A percentile compares a stretch with the other conserved stretches of the same genome.
Evolutionary conservation across 1,140 invertebrate genomes (phyloP).

Genomic region (Sinonovacula constricta): DNA sequence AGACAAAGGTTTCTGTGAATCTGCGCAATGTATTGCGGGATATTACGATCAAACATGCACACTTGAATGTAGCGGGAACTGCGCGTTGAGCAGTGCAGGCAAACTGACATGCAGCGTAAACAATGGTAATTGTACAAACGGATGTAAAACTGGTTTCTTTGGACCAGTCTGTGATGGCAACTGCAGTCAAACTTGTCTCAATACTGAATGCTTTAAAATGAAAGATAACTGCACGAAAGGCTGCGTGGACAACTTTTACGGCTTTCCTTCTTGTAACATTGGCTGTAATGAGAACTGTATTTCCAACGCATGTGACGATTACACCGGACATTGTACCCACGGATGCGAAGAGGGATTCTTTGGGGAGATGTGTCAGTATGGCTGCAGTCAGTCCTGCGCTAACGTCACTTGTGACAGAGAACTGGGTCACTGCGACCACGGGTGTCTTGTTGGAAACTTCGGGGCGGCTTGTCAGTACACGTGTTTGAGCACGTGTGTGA

Average conservation of each 20-base stretch:
- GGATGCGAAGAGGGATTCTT: slow-evolving; percentile 29
- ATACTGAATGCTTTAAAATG: not conserved
- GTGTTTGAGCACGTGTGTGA: slow-evolving; percentile 16
- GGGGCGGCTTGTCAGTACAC: too few species aligned
- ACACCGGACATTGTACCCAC: slow-evolving; percentile 11
- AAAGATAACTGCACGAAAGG: slow-evolving; percentile 26
- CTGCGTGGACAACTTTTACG: slow-evolving; percentile 25
- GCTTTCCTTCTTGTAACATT: slow-evolving; percentile 7
- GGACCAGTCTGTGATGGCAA: not conserved
- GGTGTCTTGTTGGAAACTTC: too few species aligned
- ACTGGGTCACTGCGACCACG: too few species aligned
- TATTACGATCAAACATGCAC: slow-evolving; percentile 19
- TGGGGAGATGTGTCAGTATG: slow-evolving; percentile 12
- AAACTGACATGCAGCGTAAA: slow-evolving; percentile 1
- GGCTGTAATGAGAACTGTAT: slow-evolving; percentile 28
- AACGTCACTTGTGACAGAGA: slow-evolving; percentile 5
- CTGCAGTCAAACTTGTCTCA: slow-evolving; percentile 18
- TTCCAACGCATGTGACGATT: slow-evolving; percentile 8
- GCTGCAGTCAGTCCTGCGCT: too few species aligned
- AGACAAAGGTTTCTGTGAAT: slow-evolving; percentile 9
- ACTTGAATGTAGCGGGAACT: not conserved
- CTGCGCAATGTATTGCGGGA: slow-evolving; percentile 13
- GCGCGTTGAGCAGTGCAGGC: not conserved
- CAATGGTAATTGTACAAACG: slow-evolving; percentile 3
- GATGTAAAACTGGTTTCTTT: slow-evolving; percentile 26